Evolutionary conservation across 2,888 invertebrate species (phyloP).

Genomic region (Agrochola macilenta): DNA sequence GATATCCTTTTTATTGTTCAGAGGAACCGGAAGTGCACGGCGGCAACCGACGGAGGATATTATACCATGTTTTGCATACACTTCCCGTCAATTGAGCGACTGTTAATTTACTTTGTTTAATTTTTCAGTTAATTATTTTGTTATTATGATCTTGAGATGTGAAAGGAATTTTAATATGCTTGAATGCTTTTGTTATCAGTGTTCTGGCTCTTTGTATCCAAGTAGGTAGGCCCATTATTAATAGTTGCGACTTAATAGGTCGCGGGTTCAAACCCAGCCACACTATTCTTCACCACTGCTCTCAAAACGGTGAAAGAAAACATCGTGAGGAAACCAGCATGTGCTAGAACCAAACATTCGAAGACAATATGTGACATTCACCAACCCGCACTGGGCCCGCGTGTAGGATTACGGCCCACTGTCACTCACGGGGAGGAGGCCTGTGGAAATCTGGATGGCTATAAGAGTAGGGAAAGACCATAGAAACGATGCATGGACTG

Average conservation of each 20-base stretch:
- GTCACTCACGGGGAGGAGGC: not conserved
- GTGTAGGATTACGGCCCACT: not conserved
- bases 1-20: constrained; percentile 66
- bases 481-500: too few relatives aligned
- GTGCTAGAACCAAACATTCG: not conserved
- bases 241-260: not conserved
- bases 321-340: not conserved
- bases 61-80: constrained; percentile 64
- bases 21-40: constrained; percentile 56
- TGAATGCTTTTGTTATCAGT: not conserved
- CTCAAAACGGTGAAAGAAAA: not conserved
- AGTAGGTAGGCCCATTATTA: not conserved
- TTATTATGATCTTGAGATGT: constrained; percentile 32
- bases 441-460: not conserved
- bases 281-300: not conserved
- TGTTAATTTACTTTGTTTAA: constrained; percentile 37
- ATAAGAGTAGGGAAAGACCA: not conserved
- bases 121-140: constrained; percentile 28
- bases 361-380: not conserved
- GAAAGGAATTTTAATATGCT: not conserved
- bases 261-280: not conserved
- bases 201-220: not conserved
- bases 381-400: not conserved
- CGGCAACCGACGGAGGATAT: constrained; percentile 51
- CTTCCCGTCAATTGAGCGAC: constrained; percentile 59